phyloP scores from a whole-genome alignment of 2,888 invertebrate genomes.

The Acleris cristana region DNA sequence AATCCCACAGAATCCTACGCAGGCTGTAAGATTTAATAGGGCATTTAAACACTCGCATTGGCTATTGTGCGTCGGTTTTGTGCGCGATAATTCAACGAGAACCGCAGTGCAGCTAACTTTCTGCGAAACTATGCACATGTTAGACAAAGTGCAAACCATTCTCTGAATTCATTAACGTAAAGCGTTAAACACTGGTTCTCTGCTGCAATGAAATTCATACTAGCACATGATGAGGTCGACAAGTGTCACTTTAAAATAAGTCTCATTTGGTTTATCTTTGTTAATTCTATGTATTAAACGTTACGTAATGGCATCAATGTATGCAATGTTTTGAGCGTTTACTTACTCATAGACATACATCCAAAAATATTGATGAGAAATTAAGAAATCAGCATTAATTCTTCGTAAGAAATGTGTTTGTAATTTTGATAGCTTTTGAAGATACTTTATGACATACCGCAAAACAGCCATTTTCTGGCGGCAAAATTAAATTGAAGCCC shows the following conservation, averaged over 20 bases:
- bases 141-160: constrained; percentile 67
- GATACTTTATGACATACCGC: not conserved
- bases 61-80: constrained; percentile 80
- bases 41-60: constrained; percentile 84
- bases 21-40: constrained; percentile 82
- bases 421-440: not conserved
- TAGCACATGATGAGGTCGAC: no score
- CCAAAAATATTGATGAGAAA: no score
- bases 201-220: not conserved
- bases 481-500: constrained; percentile 55
- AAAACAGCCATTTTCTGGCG: constrained; percentile 38
- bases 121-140: constrained; percentile 68
- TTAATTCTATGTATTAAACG: no score
- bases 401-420: not conserved
- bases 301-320: no score
- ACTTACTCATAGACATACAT: no score
- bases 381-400: no score
- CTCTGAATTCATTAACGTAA: constrained; percentile 58
- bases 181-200: constrained; percentile 37
- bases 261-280: no score
- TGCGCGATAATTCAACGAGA: constrained; percentile 79
- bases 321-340: no score
- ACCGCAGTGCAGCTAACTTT: constrained; percentile 74
- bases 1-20: constrained; percentile 83
- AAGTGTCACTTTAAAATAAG: no score